Evolutionary conservation across 2,888 invertebrate species (phyloP).

Genomic region (Ophraella communa): DNA sequence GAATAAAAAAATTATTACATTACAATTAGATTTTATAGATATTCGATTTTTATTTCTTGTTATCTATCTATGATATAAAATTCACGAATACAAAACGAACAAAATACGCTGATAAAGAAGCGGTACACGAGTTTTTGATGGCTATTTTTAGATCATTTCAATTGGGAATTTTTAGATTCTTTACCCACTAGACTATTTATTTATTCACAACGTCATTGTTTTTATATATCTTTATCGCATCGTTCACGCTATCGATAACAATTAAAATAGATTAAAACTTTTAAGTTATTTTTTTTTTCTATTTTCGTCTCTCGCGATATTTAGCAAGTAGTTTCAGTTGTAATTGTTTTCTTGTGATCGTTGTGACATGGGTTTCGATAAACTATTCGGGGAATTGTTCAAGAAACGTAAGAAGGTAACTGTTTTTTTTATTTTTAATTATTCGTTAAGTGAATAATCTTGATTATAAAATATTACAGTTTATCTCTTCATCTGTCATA

Average conservation of each 20-base stretch:
- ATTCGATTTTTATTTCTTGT: too few species aligned
- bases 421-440: not conserved
- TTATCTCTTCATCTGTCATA: too few species aligned
- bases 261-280: slow-evolving; percentile 19
- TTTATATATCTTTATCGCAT: slow-evolving; percentile 8
- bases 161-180: too few species aligned
- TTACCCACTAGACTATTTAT: not conserved
- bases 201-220: not conserved
- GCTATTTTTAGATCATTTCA: too few species aligned
- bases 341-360: slow-evolving; percentile 10
- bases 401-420: slow-evolving; percentile 8
- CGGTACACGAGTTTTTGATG: too few species aligned
- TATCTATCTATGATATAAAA: too few species aligned
- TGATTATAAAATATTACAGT: too few species aligned
- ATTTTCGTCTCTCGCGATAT: slow-evolving; percentile 11
- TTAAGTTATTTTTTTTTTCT: not conserved
- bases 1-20: too few species aligned
- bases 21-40: too few species aligned
- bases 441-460: too few species aligned
- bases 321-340: not conserved
- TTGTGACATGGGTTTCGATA: slow-evolving; percentile 14
- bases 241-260: slow-evolving; percentile 15
- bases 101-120: too few species aligned
- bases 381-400: slow-evolving; percentile 9
- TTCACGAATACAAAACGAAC: too few species aligned